phyloP scores from a whole-genome alignment of 2,113 vertebrate species.

The Sorex fumeus region DNA sequence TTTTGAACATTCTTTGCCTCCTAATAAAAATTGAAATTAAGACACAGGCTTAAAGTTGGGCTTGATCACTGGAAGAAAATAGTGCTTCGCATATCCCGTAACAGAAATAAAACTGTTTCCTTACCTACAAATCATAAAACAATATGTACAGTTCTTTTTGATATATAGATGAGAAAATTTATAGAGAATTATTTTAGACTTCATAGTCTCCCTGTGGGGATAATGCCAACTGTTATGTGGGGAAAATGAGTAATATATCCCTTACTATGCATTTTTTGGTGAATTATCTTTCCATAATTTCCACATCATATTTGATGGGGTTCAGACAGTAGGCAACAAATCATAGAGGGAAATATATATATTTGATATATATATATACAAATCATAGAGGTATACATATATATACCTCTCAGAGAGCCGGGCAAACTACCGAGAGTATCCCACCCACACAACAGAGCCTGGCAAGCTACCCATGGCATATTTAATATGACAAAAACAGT shows the following conservation, averaged over 20 bases:
- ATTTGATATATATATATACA: too few species aligned
- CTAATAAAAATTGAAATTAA: background rate
- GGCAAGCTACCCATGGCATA: too few species aligned
- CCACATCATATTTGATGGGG: too few species aligned
- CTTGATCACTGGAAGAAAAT: background rate
- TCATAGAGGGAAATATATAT: too few species aligned
- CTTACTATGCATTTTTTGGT: background rate
- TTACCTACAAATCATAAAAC: background rate
- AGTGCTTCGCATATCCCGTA: background rate
- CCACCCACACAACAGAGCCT: too few species aligned
- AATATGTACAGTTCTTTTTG: background rate
- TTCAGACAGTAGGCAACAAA: too few species aligned
- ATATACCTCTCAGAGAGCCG: too few species aligned
- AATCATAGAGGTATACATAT: too few species aligned
- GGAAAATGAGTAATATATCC: background rate
- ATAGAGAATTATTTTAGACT: background rate
- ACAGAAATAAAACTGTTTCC: background rate
- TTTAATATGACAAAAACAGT: too few species aligned
- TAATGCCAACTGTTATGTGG: background rate
- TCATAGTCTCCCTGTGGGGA: background rate
- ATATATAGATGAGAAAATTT: background rate
- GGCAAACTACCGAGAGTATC: too few species aligned
- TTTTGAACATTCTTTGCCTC: background rate
- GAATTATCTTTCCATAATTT: slow-evolving; percentile 36
- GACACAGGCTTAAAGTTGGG: background rate